These are phyloP conservation scores for Eublepharis macularius DNA, from an alignment of 2,113 vertebrate species.

Conservation along the genomic window DNA sequence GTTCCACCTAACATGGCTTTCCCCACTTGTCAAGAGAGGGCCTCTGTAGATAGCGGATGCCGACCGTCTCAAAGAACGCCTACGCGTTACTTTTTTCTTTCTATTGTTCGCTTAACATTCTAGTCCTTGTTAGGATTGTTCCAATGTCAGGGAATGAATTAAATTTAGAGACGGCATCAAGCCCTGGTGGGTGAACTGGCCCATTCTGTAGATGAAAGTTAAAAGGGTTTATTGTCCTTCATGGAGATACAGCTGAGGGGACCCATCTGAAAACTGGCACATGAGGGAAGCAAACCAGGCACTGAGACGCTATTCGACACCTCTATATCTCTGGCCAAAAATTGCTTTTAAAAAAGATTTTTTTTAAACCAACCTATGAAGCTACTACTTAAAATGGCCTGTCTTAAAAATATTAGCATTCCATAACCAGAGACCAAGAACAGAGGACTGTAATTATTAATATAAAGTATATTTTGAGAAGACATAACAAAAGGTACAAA, in stretches of 20 bases:
- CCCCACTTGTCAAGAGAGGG: neutral
- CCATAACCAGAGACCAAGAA: conserved; percentile 29
- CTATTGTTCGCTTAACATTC: conserved; percentile 15
- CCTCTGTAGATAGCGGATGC: neutral
- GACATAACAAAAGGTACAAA: conserved; percentile 39
- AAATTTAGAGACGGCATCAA: conserved; percentile 41
- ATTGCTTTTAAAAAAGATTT: conserved; percentile 23
- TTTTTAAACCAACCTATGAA: conserved; percentile 27
- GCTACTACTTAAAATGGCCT: conserved; percentile 28
- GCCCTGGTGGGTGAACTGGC: conserved; percentile 21
- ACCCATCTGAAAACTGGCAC: conserved; percentile 22
- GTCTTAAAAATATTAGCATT: conserved; percentile 58
- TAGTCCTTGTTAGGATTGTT: neutral
- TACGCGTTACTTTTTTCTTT: neutral
- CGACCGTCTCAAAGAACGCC: neutral
- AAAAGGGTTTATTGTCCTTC: conserved; percentile 43
- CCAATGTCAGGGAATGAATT: conserved; percentile 46
- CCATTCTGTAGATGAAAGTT: conserved; percentile 50
- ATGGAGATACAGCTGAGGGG: conserved; percentile 39
- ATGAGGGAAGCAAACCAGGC: conserved; percentile 22
- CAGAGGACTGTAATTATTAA: conserved; percentile 40
- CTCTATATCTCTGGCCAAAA: conserved; percentile 39
- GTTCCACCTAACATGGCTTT: neutral
- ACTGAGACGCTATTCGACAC: conserved; percentile 25
- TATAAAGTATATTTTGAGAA: conserved; percentile 6